phyloP scores from a whole-genome alignment of 1,140 invertebrate species.

The Drosophila tsacasi region DNA sequence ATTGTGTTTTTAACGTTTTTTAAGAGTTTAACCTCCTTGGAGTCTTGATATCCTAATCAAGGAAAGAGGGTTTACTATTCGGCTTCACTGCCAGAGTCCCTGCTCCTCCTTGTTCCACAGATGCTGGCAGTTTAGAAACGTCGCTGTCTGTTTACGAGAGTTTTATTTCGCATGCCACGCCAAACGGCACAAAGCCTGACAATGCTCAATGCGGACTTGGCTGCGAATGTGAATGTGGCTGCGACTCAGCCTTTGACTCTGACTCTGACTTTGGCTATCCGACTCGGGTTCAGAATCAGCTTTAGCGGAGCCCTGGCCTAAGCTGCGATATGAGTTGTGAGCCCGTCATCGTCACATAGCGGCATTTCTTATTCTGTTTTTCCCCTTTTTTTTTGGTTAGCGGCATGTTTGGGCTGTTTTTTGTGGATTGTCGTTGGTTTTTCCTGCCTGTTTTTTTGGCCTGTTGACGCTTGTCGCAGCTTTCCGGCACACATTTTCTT shows the following conservation, averaged over 20 bases:
- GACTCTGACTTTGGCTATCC: conserved; percentile 28
- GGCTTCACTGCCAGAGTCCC: not conserved
- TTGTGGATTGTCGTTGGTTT: conserved; percentile 58
- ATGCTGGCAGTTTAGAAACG: conserved; percentile 64
- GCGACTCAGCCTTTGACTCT: conserved; percentile 40
- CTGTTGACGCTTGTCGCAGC: conserved; percentile 73
- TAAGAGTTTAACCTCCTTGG: no score
- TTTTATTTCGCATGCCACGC: conserved; percentile 80
- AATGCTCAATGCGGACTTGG: conserved; percentile 52
- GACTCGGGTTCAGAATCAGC: conserved; percentile 36
- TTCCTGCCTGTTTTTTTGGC: conserved; percentile 18
- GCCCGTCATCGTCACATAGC: conserved; percentile 64
- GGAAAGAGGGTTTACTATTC: conserved; percentile 16
- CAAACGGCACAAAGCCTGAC: conserved; percentile 76
- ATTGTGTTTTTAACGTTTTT: no score
- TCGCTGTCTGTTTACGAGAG: conserved; percentile 77
- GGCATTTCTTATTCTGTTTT: conserved; percentile 56
- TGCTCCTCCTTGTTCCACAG: conserved; percentile 31
- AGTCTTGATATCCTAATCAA: not conserved
- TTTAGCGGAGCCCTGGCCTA: conserved; percentile 24
- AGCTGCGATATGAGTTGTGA: conserved; percentile 70
- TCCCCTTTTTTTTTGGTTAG: conserved; percentile 18
- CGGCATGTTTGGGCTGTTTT: conserved; percentile 42
- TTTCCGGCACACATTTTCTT: conserved; percentile 41
- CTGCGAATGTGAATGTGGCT: conserved; percentile 38